Evolutionary conservation across 2,888 invertebrate species (phyloP).

Genomic region (Galerucella nymphaeae): DNA sequence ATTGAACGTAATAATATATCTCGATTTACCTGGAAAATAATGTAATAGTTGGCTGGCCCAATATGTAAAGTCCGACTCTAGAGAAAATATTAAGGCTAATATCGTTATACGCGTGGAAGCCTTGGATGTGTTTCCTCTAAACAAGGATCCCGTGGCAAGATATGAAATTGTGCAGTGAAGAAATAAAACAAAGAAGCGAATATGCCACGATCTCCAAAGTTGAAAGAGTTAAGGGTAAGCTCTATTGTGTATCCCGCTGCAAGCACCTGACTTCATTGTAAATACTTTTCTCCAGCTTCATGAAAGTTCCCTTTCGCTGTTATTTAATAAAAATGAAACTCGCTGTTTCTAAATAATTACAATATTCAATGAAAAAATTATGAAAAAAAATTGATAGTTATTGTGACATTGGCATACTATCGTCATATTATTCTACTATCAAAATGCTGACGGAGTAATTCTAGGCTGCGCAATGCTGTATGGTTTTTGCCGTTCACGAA

Average conservation of each 20-base stretch:
- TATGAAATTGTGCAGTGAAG: neutral
- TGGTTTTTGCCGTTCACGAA: too few relatives aligned
- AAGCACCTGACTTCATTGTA: neutral
- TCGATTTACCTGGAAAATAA: too few relatives aligned
- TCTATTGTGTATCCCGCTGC: conserved; percentile 5
- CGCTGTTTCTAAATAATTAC: too few relatives aligned
- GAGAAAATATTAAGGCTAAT: neutral
- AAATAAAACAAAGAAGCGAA: conserved; percentile 7
- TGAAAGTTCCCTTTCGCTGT: neutral
- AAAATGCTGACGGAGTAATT: too few relatives aligned
- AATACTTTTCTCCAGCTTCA: conserved; percentile 1
- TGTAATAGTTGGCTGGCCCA: too few relatives aligned
- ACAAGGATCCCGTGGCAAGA: conserved; percentile 1
- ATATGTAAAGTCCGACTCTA: neutral
- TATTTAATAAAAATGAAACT: too few relatives aligned
- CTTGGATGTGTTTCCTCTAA: conserved; percentile 10
- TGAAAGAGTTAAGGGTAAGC: conserved; percentile 47
- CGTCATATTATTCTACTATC: too few relatives aligned
- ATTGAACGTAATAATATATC: too few relatives aligned
- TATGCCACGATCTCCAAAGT: conserved; percentile 46
- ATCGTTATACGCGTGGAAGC: conserved; percentile 15
- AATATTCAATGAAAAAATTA: too few relatives aligned
- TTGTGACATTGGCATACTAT: too few relatives aligned
- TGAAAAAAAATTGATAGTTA: too few relatives aligned
- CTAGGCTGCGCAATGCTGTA: too few relatives aligned